A percentile compares a stretch with the other conserved stretches of the same genome.
These are phyloP conservation scores for Tholera decimalis DNA, from an alignment of 2,888 invertebrate species.

Conservation along the genomic window DNA sequence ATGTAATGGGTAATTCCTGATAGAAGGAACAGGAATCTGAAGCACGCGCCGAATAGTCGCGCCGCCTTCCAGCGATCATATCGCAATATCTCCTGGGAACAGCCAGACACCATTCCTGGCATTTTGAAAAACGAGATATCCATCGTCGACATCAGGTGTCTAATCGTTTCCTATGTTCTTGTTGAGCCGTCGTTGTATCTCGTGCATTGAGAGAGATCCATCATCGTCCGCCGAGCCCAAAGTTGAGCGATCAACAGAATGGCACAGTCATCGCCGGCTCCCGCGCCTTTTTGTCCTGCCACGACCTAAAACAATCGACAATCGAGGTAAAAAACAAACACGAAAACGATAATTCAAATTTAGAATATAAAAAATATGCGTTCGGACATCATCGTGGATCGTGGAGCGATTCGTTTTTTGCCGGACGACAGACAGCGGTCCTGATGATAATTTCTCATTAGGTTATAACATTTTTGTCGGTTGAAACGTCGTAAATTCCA, in stretches of 20 bases:
- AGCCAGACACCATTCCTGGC: constrained; percentile 71
- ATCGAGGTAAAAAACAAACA: constrained; percentile 80
- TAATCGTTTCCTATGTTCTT: constrained; percentile 67
- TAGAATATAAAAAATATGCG: constrained; percentile 84
- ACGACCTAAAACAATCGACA: constrained; percentile 86
- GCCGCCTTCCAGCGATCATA: constrained; percentile 83
- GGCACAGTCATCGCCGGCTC: constrained; percentile 86
- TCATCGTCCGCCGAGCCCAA: constrained; percentile 61
- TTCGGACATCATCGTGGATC: constrained; percentile 75
- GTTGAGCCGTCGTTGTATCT: constrained; percentile 74
- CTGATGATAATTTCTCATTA: constrained; percentile 91
- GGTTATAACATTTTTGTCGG: constrained; percentile 90
- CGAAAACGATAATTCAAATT: constrained; percentile 84
- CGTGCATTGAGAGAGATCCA: constrained; percentile 67
- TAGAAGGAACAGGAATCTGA: constrained; percentile 82
- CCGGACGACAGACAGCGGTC: constrained; percentile 77
- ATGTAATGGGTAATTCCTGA: constrained; percentile 88
- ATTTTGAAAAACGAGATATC: constrained; percentile 64
- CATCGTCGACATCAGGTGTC: constrained; percentile 74
- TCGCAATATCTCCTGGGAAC: constrained; percentile 86
- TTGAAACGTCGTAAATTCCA: constrained; percentile 90
- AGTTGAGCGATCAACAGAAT: constrained; percentile 75
- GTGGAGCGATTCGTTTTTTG: constrained; percentile 84
- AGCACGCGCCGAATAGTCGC: constrained; percentile 88
- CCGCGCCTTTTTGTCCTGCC: constrained; percentile 80